Base-by-base conservation (phyloP, 2,797 vertebrate genomes). In the Hypotaenidia okinawae region DNA sequence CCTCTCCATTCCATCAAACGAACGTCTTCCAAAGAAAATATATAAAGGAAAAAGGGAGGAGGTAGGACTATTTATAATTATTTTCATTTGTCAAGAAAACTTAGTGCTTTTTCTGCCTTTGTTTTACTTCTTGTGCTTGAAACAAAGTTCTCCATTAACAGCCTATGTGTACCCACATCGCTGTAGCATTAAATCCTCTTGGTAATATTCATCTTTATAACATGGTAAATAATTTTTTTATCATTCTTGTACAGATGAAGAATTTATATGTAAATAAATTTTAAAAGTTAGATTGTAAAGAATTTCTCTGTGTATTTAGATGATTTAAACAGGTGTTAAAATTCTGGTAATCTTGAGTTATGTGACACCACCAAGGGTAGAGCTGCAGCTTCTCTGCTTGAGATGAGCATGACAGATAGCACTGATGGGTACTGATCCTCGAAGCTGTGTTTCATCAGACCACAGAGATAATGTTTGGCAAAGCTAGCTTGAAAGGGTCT, bases 1-100 rank as follows among this genome's bases (percentile, higher is more conserved):
- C 55, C 19, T 70, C 90, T 88, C 77, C 69, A 73, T 94, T 93
- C 88, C 90, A 81, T 94, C 67, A 91, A 90, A 90, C 8, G 69
- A 66, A 93, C 88, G 62, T 90, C 69, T 95, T 91, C 85, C 87
- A 95, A 76, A 5, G 16, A 91, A 94, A 95, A 95, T 75, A 79
- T 4, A 14, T 88, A 58, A 88, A 94, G 73, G 76, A 75, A 94
- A 67, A 93, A 93, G 51, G 92, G 89, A 92, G 89, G 87, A 94
- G 79, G 85, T 79, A 81, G 62, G 22, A 59, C 80, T 90, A 82
- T 84, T 86, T 62, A 73, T 86, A 91, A 90, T 91, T 88, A 84
- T 95, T 95, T 93, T 91, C 62, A 91, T 86, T 96, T 96, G 47
- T 93, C 80, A 94, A 81, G 69, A 33, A 77, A 77, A 77, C 30